Evolutionary conservation across 2,888 invertebrate species (phyloP).

Genomic region (Xanthostigma xanthostigma): DNA sequence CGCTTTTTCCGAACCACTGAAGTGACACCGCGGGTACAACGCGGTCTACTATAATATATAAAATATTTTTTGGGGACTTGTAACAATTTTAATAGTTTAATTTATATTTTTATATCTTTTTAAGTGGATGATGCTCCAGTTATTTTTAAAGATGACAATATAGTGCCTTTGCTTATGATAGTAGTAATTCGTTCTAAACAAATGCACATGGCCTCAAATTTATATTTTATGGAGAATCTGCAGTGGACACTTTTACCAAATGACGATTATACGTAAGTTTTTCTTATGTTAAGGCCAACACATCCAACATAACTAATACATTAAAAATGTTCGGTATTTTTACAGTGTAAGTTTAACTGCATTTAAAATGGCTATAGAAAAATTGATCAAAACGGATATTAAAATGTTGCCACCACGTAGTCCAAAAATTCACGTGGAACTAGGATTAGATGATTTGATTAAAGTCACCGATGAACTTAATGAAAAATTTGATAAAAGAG

Average conservation of each 20-base stretch:
- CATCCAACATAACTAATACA: too few relatives aligned
- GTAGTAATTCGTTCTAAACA: conserved; percentile 29
- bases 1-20: conserved; percentile 4
- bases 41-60: too few relatives aligned
- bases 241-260: conserved; percentile 19
- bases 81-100: not conserved
- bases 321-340: too few relatives aligned
- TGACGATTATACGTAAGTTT: conserved; percentile 15
- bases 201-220: conserved; percentile 28
- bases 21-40: too few relatives aligned
- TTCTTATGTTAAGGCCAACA: not conserved
- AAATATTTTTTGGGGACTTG: not conserved
- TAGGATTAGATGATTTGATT: conserved; percentile 13
- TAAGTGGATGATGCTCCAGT: too few relatives aligned
- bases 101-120: too few relatives aligned
- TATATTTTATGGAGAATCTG: conserved; percentile 28
- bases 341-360: conserved; percentile 17
- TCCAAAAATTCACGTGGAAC: conserved; percentile 14
- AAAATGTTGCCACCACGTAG: conserved; percentile 14
- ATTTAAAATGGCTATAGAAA: conserved; percentile 18
- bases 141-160: conserved; percentile 10
- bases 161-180: conserved; percentile 26
- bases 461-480: not conserved
- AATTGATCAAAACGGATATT: conserved; percentile 12
- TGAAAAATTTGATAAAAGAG: conserved; percentile 2